These are phyloP conservation scores for Diabrotica virgifera DNA, from an alignment of 1,140 invertebrate species.

Conservation along the genomic window DNA sequence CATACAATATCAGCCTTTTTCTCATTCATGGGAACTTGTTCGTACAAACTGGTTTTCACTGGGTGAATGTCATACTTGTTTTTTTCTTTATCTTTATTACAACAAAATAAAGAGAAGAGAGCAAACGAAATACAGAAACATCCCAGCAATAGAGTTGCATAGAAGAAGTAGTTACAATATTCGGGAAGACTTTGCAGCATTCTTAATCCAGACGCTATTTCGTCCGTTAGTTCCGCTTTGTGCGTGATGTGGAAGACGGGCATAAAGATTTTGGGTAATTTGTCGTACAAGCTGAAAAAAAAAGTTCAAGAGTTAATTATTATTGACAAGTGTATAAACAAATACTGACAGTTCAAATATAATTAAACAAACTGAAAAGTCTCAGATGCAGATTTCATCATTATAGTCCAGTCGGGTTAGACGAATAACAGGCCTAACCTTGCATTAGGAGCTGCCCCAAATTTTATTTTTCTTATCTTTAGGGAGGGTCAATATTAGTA, in stretches of 20 bases:
- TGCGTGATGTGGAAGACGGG: constrained; percentile 44
- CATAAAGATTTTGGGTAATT: constrained; percentile 39
- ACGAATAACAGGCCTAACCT: too few species aligned
- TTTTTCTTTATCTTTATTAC: not conserved
- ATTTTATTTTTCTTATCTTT: too few species aligned
- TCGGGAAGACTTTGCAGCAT: constrained; percentile 40
- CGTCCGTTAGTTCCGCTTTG: constrained; percentile 34
- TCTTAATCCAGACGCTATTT: constrained; percentile 32
- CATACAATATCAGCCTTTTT: not conserved
- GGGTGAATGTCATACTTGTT: not conserved
- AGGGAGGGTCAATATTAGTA: too few species aligned
- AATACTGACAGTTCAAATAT: too few species aligned
- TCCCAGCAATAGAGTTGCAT: constrained; percentile 24
- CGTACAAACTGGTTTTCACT: not conserved
- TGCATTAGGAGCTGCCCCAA: too few species aligned
- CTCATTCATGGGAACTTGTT: constrained; percentile 3
- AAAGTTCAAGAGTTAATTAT: not conserved
- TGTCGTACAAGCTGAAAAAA: constrained; percentile 36
- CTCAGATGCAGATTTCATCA: too few species aligned
- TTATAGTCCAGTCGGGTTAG: too few species aligned
- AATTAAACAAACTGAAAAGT: too few species aligned
- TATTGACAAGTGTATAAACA: too few species aligned
- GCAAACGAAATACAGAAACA: constrained; percentile 21
- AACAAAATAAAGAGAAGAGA: constrained; percentile 17
- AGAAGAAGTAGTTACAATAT: constrained; percentile 19